These are phyloP conservation scores for Philopedon plagiatum DNA, from an alignment of 2,888 invertebrate genomes.

Conservation along the genomic window DNA sequence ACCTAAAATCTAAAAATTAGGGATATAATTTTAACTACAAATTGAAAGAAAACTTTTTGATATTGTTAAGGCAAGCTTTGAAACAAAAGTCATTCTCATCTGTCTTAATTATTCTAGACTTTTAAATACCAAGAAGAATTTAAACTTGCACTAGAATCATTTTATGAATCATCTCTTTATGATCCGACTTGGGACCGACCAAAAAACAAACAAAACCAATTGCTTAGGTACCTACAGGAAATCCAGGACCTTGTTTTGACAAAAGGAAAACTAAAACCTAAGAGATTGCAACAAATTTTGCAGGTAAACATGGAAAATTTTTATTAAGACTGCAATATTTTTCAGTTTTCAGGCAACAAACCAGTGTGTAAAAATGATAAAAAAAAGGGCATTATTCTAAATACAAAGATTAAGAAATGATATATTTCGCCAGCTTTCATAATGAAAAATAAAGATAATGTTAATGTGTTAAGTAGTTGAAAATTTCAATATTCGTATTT, in stretches of 20 bases:
- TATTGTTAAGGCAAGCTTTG: no score
- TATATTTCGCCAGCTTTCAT: no score
- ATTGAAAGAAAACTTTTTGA: no score
- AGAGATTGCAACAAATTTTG: slow-evolving; percentile 78
- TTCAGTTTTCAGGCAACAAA: no score
- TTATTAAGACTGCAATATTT: not conserved
- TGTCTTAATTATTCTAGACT: slow-evolving; percentile 71
- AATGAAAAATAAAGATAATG: no score
- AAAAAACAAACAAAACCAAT: slow-evolving; percentile 73
- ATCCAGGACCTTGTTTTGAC: slow-evolving; percentile 76
- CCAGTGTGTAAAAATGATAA: no score
- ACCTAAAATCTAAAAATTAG: no score
- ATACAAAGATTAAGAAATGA: no score
- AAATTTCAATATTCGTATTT: not conserved
- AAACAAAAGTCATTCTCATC: no score
- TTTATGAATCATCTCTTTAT: slow-evolving; percentile 76
- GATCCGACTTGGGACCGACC: slow-evolving; percentile 86
- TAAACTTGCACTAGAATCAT: slow-evolving; percentile 78
- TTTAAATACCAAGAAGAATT: slow-evolving; percentile 86
- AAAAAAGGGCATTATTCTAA: no score
- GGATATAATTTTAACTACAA: no score
- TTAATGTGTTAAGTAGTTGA: no score
- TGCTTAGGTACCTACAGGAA: slow-evolving; percentile 77
- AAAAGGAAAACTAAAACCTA: slow-evolving; percentile 82
- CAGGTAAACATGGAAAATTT: slow-evolving; percentile 70